A percentile compares a stretch with the other conserved stretches of the same genome.
Conservation (phyloP, 2,888 invertebrate species). For the Pollenia angustigena region DNA sequence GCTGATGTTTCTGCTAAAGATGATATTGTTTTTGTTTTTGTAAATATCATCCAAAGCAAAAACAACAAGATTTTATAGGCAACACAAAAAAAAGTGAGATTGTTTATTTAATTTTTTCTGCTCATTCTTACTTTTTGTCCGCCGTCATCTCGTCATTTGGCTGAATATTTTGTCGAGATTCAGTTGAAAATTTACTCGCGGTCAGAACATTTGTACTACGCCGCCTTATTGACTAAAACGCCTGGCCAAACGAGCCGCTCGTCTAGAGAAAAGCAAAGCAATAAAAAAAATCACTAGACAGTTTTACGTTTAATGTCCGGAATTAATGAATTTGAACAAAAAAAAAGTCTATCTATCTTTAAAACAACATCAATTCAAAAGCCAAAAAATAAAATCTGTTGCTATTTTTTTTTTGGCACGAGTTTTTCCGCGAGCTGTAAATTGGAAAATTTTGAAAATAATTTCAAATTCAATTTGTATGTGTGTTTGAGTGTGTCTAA, state of each 20-base stretch:
- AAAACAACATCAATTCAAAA: slow-evolving; percentile 25
- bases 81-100: slow-evolving; percentile 59
- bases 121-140: slow-evolving; percentile 34
- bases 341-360: slow-evolving; percentile 32
- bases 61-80: slow-evolving; percentile 29
- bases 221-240: slow-evolving; percentile 52
- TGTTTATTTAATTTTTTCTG: slow-evolving; percentile 46
- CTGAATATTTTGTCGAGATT: slow-evolving; percentile 66
- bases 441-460: slow-evolving; percentile 47
- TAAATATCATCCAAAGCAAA: slow-evolving; percentile 74
- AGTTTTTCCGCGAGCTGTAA: slow-evolving; percentile 72
- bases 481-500: slow-evolving; percentile 12
- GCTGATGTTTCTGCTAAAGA: slow-evolving; percentile 45
- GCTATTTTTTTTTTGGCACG: slow-evolving; percentile 67
- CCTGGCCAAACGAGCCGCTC: slow-evolving; percentile 25
- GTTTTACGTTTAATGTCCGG: slow-evolving; percentile 44
- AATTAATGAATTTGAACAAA: slow-evolving; percentile 45
- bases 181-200: slow-evolving; percentile 81
- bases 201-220: slow-evolving; percentile 78
- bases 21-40: slow-evolving; percentile 55
- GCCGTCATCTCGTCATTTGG: slow-evolving; percentile 61
- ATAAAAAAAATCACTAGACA: slow-evolving; percentile 50
- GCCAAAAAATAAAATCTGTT: slow-evolving; percentile 20
- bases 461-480: slow-evolving; percentile 7
- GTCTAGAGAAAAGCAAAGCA: slow-evolving; percentile 27